phyloP scores from a whole-genome alignment of 2,888 invertebrate genomes.

The Agrotis exclamationis region DNA sequence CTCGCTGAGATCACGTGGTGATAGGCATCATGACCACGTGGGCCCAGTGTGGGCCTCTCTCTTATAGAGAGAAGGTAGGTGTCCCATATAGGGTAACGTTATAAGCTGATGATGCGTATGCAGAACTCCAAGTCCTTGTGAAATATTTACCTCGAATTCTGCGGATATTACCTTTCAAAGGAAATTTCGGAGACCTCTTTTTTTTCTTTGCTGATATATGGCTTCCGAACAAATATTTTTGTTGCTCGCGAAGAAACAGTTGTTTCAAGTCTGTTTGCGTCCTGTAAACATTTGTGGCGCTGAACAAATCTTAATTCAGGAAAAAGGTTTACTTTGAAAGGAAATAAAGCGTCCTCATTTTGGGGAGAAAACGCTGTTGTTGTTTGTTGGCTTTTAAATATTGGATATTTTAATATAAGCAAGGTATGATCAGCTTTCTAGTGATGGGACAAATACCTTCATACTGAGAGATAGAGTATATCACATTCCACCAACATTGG shows the following conservation, averaged over 20 bases:
- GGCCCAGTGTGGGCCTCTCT: too few relatives aligned
- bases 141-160: background rate
- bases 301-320: conserved; percentile 13
- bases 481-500: background rate
- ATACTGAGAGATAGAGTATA: background rate
- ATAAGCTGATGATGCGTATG: background rate
- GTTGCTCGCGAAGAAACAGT: conserved; percentile 12
- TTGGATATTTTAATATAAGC: too few relatives aligned
- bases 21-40: too few relatives aligned
- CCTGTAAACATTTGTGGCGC: conserved; percentile 26
- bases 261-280: conserved; percentile 26
- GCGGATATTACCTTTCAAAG: background rate
- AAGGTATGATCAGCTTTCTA: too few relatives aligned
- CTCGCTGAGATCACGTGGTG: background rate
- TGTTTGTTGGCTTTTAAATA: too few relatives aligned
- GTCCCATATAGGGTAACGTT: background rate
- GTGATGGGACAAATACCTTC: too few relatives aligned
- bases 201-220: conserved; percentile 12
- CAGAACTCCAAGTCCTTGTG: background rate
- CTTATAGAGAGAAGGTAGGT: background rate
- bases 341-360: background rate
- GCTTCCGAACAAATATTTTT: conserved; percentile 28
- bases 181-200: background rate
- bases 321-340: background rate
- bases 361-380: background rate